Evolutionary conservation across 2,797 vertebrate genomes (phyloP).

Genomic region (Etheostoma perlongum): DNA sequence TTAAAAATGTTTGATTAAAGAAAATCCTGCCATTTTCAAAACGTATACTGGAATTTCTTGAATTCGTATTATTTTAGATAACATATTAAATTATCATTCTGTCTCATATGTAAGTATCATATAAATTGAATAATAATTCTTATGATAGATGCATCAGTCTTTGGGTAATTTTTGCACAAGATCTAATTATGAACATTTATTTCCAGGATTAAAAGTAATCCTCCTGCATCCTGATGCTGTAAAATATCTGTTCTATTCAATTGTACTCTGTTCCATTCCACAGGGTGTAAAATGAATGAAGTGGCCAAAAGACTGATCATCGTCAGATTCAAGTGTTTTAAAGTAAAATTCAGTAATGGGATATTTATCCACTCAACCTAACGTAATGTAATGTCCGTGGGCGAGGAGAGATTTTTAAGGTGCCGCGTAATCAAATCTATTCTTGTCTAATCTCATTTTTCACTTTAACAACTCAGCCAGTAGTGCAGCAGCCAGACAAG

Average conservation of each 20-base stretch:
- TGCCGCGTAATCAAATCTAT: slow-evolving; percentile 65
- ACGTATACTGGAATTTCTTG: neutral
- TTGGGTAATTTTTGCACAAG: neutral
- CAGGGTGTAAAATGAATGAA: slow-evolving; percentile 30
- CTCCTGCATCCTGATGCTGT: neutral
- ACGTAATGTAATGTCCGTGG: slow-evolving; percentile 49
- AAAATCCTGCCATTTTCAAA: neutral
- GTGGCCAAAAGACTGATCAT: slow-evolving; percentile 31
- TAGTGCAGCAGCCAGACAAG: slow-evolving; percentile 30
- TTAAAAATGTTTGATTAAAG: neutral
- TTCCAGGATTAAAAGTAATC: neutral
- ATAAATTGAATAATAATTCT: neutral
- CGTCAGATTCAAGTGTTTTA: slow-evolving; percentile 23
- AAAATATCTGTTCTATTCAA: neutral
- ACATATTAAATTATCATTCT: neutral
- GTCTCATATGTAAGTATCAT: neutral
- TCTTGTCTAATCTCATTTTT: slow-evolving; percentile 69
- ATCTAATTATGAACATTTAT: neutral
- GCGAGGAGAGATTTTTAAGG: slow-evolving; percentile 31
- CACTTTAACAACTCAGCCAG: slow-evolving; percentile 40
- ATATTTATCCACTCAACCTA: slow-evolving; percentile 56
- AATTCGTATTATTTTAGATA: neutral
- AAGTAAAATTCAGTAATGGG: slow-evolving; percentile 56
- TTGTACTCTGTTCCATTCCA: neutral
- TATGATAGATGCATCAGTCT: neutral